A percentile compares a stretch with the other conserved stretches of the same genome.
phyloP scores from a whole-genome alignment of 92 coral and sea anemone species.

The Hydrozoanthus gracilis region DNA sequence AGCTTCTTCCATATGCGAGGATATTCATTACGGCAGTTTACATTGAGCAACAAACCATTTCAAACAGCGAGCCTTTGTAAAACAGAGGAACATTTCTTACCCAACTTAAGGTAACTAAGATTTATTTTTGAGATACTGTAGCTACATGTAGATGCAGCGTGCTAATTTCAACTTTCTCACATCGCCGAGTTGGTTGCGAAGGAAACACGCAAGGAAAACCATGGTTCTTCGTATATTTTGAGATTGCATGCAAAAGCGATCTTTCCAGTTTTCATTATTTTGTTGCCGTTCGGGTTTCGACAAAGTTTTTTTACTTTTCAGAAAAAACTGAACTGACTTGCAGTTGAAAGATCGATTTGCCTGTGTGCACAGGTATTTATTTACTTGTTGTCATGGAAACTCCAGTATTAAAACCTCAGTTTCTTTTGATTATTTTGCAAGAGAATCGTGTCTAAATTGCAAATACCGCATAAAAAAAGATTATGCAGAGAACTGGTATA shows the following conservation, averaged over 20 bases:
- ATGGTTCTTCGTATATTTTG: neutral
- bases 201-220: slow-evolving; percentile 15
- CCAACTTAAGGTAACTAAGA: neutral
- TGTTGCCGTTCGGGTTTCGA: too few relatives aligned
- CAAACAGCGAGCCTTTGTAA: neutral
- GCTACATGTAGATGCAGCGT: slow-evolving; percentile 9
- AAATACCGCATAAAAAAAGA: neutral
- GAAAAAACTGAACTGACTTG: too few relatives aligned
- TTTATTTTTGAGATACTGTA: neutral
- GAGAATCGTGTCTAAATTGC: neutral
- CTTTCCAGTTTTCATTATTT: too few relatives aligned
- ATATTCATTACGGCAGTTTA: neutral
- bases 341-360: slow-evolving; percentile 7
- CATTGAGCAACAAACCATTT: neutral
- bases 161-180: slow-evolving; percentile 20
- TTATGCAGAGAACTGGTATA: slow-evolving; percentile 6
- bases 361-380: neutral
- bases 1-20: too few relatives aligned
- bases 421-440: neutral
- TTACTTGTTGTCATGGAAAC: neutral
- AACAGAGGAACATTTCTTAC: neutral
- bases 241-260: too few relatives aligned
- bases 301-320: too few relatives aligned
- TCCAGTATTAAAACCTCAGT: slow-evolving; percentile 6
- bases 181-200: slow-evolving; percentile 4